phyloP scores from a whole-genome alignment of 2,113 vertebrate species.

The Cichladusa arquata region DNA sequence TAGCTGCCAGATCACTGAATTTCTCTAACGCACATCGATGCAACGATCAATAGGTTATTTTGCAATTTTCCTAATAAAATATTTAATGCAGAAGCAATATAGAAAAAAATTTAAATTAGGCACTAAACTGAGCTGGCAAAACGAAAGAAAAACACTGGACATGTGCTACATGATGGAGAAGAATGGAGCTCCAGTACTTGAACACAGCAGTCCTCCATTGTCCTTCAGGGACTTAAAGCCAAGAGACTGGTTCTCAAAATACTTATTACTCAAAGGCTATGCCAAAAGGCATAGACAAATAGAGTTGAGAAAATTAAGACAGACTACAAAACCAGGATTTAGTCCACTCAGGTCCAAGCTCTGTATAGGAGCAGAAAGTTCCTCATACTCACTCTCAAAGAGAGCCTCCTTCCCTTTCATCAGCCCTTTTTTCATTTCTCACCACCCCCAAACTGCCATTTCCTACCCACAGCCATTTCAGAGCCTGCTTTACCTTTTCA shows the following conservation, averaged over 20 bases:
- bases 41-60: slow-evolving; percentile 5
- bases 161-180: background rate
- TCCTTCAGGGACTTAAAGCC: background rate
- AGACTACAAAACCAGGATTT: background rate
- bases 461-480: background rate
- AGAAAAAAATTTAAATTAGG: background rate
- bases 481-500: background rate
- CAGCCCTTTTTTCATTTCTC: background rate
- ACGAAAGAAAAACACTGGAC: background rate
- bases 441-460: background rate
- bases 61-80: slow-evolving; percentile 5
- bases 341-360: background rate
- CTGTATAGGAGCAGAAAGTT: background rate
- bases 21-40: background rate
- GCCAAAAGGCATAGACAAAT: background rate
- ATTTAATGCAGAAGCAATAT: background rate
- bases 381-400: accelerated
- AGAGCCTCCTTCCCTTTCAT: background rate
- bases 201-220: background rate
- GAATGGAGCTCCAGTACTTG: background rate
- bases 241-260: background rate
- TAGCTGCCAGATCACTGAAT: background rate
- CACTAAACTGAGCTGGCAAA: background rate
- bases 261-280: background rate
- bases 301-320: background rate